Base-by-base conservation (phyloP, 2,888 invertebrate species). In the Siphlonurus alternatus region DNA sequence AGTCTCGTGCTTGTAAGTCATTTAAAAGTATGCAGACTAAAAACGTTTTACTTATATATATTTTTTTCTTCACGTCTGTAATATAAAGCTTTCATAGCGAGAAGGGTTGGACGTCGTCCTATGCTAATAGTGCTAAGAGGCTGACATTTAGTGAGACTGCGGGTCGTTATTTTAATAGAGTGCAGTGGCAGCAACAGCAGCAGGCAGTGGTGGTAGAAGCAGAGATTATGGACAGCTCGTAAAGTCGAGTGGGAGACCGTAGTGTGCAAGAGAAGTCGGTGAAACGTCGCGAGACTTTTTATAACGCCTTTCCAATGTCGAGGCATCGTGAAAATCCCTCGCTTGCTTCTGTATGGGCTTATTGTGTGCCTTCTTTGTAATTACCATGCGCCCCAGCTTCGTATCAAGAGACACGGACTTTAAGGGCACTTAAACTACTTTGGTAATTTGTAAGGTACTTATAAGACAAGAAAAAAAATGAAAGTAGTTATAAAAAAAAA, bases 221-320 rank as follows among this genome's bases (percentile, higher is more conserved):
- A n/a, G 7, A 56, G 56, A 56, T 56, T 56, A 56, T 22, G 56
- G 56, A 56, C 56, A 56, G 56, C 56, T 56, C 56, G 56, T 56
- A 56, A 56, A 56, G 22, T 56, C 7, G n/a, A 56, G 56, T 7
- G 22, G 7, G n/a, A 22, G 19, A n/a, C 7, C 5, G n/a, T 51
- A 22, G 19, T 7, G 19, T 18, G 56, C 7, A 20, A 56, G 56
- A 56, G 56, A 10, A 56, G 22, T 18, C 7, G n/a, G 7, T 38
- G 15, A 56, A 56, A n/a, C 5, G n/a, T 38, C 38, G 19, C 5
- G 38, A 38, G 38, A n/a, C n/a, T 56, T 22, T 56, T 56, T 56
- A 56, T 22, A 22, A 22, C 56, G 56, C 56, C 7, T 56, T 56
- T 38, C 38, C 38, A 38, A 38, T 38, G 38, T 38, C 38, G n/a